Evolutionary conservation across 2,888 invertebrate genomes (phyloP), one percentile per base, ranked within the genome.

Genomic region (Leptothorax acervorum): DNA sequence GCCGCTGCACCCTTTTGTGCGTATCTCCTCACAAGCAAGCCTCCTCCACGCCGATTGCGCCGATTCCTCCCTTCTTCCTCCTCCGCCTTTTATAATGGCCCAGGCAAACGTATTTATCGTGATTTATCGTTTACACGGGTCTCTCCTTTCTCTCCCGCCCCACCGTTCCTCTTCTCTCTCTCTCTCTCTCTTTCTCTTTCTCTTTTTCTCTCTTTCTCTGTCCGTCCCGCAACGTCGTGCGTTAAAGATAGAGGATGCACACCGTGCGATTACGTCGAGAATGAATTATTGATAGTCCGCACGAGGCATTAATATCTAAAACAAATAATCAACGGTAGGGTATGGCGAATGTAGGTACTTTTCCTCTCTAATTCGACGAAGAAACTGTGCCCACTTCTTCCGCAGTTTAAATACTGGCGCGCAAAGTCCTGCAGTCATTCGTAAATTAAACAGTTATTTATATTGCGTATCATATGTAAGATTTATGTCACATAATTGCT

Each of bases 51-150:
- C 85, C 86, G 90, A 89, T 88, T 86, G 86, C 83, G 86, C 82
- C 86, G 90, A 88, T 89, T 85, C 82, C 86, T 82, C 83, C 82
- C 86, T 76, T 39, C 55, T 86, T 78, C 86, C 71, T 83, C 86
- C 89, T 85, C 86, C 84, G 86, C 88, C 92, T 92, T 91, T 91
- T 92, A 93, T 93, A 94, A 93, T 93, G 93, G 93, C 90, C 88
- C 90, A 73, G 90, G 91, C 93, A 93, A 93, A 93, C 92, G 93
- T 94, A 93, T 93, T 93, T 93, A 93, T 93, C 93, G 92, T 94
- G 93, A 94, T 93, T 93, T 94, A 93, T 93, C 92, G 93, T 93
- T 93, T 93, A 94, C 94, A 94, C 93, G 93, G 92, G 90, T 91
- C 90, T 90, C 87, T 92, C 92, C 86, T 87, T 88, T 85, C 86